These are phyloP conservation scores for Pithys albifrons DNA, from an alignment of 2,113 vertebrate genomes.

Conservation along the genomic window DNA sequence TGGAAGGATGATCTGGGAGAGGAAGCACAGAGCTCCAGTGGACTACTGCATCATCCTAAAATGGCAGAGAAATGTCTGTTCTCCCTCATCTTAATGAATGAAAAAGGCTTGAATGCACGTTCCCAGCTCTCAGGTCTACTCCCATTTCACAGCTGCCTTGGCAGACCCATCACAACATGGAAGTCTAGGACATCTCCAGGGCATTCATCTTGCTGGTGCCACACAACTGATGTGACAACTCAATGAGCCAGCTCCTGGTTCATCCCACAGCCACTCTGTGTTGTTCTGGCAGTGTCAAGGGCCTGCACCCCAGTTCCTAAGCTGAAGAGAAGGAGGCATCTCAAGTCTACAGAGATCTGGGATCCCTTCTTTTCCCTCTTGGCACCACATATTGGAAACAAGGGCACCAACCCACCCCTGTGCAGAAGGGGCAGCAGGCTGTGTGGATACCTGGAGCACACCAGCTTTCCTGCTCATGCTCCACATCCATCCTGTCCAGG, in stretches of 20 bases:
- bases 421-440: not conserved
- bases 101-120: not conserved
- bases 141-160: not conserved
- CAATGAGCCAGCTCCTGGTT: not conserved
- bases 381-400: rapidly evolving
- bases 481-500: not conserved
- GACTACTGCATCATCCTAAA: not conserved
- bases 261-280: not conserved
- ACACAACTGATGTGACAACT: not conserved
- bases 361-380: not conserved
- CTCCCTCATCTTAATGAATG: not conserved
- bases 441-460: not conserved
- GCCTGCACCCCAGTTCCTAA: not conserved
- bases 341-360: not conserved
- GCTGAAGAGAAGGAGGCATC: not conserved
- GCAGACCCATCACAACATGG: not conserved
- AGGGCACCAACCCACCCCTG: not conserved
- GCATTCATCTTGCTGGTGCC: not conserved
- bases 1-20: not conserved
- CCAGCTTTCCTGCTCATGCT: not conserved
- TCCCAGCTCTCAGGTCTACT: not conserved
- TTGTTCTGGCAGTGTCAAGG: not conserved
- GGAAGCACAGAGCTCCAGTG: not conserved
- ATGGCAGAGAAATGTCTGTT: not conserved
- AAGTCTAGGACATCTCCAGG: not conserved